Base-by-base conservation (phyloP, 2,113 vertebrate species). In the Halichoeres trimaculatus region DNA sequence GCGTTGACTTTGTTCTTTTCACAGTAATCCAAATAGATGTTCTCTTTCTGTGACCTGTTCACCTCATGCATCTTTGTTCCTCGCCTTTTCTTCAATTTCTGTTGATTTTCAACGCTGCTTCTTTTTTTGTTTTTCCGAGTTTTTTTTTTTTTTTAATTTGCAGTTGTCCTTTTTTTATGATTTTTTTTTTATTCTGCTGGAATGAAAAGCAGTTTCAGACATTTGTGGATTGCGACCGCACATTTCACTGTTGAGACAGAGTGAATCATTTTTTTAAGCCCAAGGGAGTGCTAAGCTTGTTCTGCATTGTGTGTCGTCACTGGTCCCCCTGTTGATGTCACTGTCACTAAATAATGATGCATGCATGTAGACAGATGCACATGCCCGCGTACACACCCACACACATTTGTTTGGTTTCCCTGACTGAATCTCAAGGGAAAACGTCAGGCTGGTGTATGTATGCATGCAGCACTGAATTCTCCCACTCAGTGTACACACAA, bases 241-340 rank as follows among this genome's bases (percentile, higher is more conserved):
- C 78, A 84, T 86, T 84, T 53, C 79, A 83, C 87, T 81, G 80
- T 75, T 35, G 12, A 41, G 68, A 78, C 75, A 76, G 75, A 82
- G 81, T 77, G 75, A 88, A 78, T 88, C 85, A 88, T 90, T 87
- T 88, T 56, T 85, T 83, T 83, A 73, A 81, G 79, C 88, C 90
- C 76, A 61, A 64, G 86, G 88, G 82, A 80, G 66, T 69, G 74
- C 73, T 88, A 80, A 84, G 79, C 74, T 86, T 70, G 80, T 75
- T 85, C 80, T 68, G 80, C 66, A 63, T 55, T 76, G 80, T 85
- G 78, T 84, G 78, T 82, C 70, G 36, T 85, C 88, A 81, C 70
- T 47, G 64, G 78, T 84, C 85, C 76, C 45, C 79, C 76, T 68
- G 81, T 78, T 88, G 72, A 83, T 86, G 83, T 88, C 85, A 83